These are phyloP conservation scores for Rapana venosa DNA, from an alignment of 2,888 invertebrate species.

Conservation along the genomic window DNA sequence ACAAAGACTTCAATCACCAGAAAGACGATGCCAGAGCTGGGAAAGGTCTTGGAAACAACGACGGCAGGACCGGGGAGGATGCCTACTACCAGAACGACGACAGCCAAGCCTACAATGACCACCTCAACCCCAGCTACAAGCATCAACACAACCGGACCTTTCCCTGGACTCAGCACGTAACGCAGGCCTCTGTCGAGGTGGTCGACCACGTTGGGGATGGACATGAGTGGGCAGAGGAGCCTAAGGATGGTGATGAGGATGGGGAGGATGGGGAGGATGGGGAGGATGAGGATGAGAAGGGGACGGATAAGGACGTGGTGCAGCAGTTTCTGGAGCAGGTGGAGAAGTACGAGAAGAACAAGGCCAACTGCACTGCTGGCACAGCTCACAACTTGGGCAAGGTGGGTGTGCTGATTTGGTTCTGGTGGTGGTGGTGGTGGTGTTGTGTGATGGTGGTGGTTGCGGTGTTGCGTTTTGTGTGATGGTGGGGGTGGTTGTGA, in stretches of 20 bases:
- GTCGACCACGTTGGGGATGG: constrained; percentile 16
- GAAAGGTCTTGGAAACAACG: too few relatives aligned
- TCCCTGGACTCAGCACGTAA: constrained; percentile 11
- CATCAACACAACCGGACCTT: background rate
- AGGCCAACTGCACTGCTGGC: constrained; percentile 95
- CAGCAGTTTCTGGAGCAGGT: constrained; percentile 93
- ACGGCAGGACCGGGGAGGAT: background rate
- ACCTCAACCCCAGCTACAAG: constrained; percentile 16
- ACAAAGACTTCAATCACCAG: too few relatives aligned
- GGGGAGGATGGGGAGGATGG: background rate
- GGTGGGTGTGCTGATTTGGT: background rate
- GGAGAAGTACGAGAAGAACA: constrained; percentile 92
- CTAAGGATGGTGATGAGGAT: background rate
- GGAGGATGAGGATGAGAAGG: constrained; percentile 20
- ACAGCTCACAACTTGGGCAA: constrained; percentile 94
- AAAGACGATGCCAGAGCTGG: too few relatives aligned
- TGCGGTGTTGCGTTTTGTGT: background rate
- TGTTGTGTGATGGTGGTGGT: background rate
- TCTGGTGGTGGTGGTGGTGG: background rate
- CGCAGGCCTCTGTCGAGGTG: background rate
- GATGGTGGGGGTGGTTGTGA: background rate
- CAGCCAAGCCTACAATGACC: background rate
- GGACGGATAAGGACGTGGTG: constrained; percentile 85
- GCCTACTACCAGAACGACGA: background rate
- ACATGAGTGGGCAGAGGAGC: background rate